Conservation (phyloP, 1,140 invertebrate species). For the Littorina saxatilis region DNA sequence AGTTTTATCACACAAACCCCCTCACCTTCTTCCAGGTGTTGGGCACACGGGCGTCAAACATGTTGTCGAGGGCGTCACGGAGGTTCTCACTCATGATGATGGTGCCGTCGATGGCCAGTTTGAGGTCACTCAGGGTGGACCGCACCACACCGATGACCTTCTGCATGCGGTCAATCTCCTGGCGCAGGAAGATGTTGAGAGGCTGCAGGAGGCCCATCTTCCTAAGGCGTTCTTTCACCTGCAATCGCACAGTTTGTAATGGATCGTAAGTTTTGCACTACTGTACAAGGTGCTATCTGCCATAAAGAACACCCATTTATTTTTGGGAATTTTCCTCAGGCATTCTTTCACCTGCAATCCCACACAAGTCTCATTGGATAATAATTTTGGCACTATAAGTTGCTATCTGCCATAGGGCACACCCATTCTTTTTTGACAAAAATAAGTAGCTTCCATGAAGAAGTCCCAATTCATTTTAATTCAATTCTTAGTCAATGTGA, state of each 20-base stretch:
- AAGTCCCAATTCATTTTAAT: no score
- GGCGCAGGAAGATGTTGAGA: constrained; percentile 82
- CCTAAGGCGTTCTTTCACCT: constrained; percentile 73
- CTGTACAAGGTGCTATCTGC: no score
- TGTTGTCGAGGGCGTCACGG: constrained; percentile 92
- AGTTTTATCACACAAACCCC: no score
- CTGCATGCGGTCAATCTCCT: constrained; percentile 96
- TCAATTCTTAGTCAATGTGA: no score
- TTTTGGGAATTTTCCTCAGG: no score
- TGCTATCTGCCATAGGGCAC: no score
- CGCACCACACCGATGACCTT: constrained; percentile 88
- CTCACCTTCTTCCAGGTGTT: constrained; percentile 92
- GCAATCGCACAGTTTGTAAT: background rate
- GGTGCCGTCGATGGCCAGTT: constrained; percentile 96
- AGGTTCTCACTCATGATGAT: constrained; percentile 96
- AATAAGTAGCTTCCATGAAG: no score
- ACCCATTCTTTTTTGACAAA: no score
- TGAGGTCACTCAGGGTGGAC: constrained; percentile 90
- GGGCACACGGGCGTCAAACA: constrained; percentile 97
- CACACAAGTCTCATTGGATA: no score
- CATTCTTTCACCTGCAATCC: no score
- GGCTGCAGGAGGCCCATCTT: constrained; percentile 83
- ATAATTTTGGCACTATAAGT: no score
- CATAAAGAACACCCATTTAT: no score
- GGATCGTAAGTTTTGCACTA: background rate